Percentiles rank a stretch among this genome's conserved stretches.
phyloP scores from a whole-genome alignment of 1,140 invertebrate genomes.

The Caenorhabditis remanei region DNA sequence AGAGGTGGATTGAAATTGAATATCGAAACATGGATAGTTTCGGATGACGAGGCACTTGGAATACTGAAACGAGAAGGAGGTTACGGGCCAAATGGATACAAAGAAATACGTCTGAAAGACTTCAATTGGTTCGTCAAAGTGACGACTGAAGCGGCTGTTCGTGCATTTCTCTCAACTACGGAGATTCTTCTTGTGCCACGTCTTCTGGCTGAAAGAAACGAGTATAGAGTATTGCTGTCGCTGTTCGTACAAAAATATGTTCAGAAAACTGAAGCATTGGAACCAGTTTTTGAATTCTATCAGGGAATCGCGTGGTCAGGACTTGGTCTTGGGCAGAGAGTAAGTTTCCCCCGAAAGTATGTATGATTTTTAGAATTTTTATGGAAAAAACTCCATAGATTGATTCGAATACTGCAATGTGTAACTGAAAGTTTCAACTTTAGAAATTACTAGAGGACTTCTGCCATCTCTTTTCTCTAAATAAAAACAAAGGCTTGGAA shows the following conservation, averaged over 20 bases:
- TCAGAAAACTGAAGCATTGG: not conserved
- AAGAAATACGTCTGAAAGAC: not conserved
- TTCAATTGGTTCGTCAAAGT: constrained; percentile 45
- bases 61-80: constrained; percentile 24
- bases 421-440: too few relatives aligned
- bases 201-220: not conserved
- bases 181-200: constrained; percentile 15
- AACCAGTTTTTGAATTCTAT: constrained; percentile 4
- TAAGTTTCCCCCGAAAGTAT: too few relatives aligned
- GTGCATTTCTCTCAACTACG: not conserved
- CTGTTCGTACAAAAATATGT: not conserved
- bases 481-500: too few relatives aligned
- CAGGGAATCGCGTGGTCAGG: constrained; percentile 20
- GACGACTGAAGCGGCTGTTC: constrained; percentile 8
- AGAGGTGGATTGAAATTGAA: constrained; percentile 16
- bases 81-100: constrained; percentile 9
- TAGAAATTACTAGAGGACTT: too few relatives aligned
- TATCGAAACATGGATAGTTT: constrained; percentile 12
- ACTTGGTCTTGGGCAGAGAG: not conserved
- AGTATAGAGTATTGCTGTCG: not conserved
- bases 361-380: too few relatives aligned
- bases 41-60: not conserved
- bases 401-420: too few relatives aligned
- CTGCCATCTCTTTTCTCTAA: too few relatives aligned
- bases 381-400: too few relatives aligned